Base-by-base conservation (phyloP, 2,113 vertebrate genomes). In the Cyphomyrus discorhynchus region DNA sequence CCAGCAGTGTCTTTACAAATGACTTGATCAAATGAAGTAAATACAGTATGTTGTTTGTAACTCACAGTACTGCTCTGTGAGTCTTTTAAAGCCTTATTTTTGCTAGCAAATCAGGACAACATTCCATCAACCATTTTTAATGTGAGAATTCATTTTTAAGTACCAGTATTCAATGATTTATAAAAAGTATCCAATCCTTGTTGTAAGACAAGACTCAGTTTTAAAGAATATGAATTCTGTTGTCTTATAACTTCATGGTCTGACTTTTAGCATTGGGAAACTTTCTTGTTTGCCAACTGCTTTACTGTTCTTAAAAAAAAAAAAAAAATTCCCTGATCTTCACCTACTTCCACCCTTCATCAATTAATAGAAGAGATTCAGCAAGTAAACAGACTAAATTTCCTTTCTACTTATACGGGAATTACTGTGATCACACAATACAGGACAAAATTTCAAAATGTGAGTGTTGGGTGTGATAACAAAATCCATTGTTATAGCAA, bases 1-100 rank as follows among this genome's bases (percentile, higher is more conserved):
- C 87, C n/a, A 83, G 86, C 74, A 84, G 87, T 70, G 39, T n/a
- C 70, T 85, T 56, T 89, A 90, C 10, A 91, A 86, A 91, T 47
- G n/a, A 83, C 31, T 47, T 45, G 17, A 47, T 45, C 31, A 47
- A 83, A 39, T 82, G 17, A 52, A 19, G 8, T 19, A 83, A 24
- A 83, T 42, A 35, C 80, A 21, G 70, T 47, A 31, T 10, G 13
- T 27, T 24, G 47, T 35, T 77, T 5, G 39, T 88, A 45, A 70
- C 53, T 56, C 45, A n/a, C 24, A 70, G 66, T n/a, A 21, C 7
- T 24, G 11, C n/a, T 50, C 66, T 11, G 56, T 13, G n/a, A 66
- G 21, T 66, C 58, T 74, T 89, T 42, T 24, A 24, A 53, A n/a
- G 21, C 47, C 70, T 17, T 2, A 42, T 9, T 50, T 35, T 50